These are phyloP conservation scores for Corythaeola cristata DNA, from an alignment of 2,113 vertebrate species.

Conservation along the genomic window DNA sequence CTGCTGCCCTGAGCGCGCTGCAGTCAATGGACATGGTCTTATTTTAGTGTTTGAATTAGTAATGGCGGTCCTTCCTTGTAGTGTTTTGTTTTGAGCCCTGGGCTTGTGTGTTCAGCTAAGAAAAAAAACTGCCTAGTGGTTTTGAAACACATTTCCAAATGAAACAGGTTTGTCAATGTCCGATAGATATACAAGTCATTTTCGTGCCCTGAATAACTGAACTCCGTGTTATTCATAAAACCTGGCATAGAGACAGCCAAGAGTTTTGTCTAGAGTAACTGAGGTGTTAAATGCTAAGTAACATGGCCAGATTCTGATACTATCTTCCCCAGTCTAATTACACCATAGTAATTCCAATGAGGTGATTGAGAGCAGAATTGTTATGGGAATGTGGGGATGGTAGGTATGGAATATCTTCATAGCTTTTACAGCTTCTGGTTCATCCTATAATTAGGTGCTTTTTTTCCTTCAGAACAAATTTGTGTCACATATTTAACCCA, in stretches of 20 bases:
- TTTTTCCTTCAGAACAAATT: background rate
- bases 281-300: background rate
- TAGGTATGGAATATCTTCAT: background rate
- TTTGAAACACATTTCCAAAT: background rate
- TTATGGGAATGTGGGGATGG: background rate
- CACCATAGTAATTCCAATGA: background rate
- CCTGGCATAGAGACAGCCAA: background rate
- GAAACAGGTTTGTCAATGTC: background rate
- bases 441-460: background rate
- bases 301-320: background rate
- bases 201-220: background rate
- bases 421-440: background rate
- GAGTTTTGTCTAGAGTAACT: background rate
- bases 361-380: background rate
- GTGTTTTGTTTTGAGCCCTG: background rate
- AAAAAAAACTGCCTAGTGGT: background rate
- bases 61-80: background rate
- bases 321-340: background rate
- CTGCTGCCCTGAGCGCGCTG: background rate
- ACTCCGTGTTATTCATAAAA: background rate
- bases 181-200: background rate
- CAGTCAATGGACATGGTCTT: background rate
- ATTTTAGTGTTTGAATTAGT: background rate
- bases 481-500: background rate
- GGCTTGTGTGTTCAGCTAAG: background rate